phyloP scores from a whole-genome alignment of 2,888 invertebrate genomes.

The Lasiommata megera region DNA sequence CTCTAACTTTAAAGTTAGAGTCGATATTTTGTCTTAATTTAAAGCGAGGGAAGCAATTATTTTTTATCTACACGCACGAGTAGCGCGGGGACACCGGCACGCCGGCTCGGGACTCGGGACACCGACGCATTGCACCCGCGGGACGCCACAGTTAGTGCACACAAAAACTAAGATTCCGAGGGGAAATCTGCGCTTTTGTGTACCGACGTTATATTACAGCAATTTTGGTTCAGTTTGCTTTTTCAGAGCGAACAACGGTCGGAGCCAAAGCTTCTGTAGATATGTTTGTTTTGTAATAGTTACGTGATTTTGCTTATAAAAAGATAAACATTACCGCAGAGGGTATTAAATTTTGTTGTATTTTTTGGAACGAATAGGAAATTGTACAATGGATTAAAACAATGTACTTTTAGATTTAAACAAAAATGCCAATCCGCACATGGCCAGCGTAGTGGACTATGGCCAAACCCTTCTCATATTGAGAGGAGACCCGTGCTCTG shows the following conservation, averaged over 20 bases:
- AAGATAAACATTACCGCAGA: too few relatives aligned
- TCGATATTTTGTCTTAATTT: slow-evolving; percentile 43
- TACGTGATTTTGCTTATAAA: too few relatives aligned
- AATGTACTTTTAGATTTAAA: too few relatives aligned
- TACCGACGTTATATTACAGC: slow-evolving; percentile 13
- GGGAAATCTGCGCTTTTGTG: slow-evolving; percentile 48
- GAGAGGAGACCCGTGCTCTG: too few relatives aligned
- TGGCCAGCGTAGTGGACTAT: too few relatives aligned
- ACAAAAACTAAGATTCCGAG: slow-evolving; percentile 59
- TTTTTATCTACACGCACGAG: slow-evolving; percentile 78
- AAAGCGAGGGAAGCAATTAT: slow-evolving; percentile 73
- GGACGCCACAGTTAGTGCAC: slow-evolving; percentile 44
- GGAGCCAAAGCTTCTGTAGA: neutral
- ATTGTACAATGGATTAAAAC: too few relatives aligned
- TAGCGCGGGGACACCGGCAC: slow-evolving; percentile 37
- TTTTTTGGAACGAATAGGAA: too few relatives aligned
- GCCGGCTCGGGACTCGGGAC: slow-evolving; percentile 37
- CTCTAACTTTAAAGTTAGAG: neutral
- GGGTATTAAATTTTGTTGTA: too few relatives aligned
- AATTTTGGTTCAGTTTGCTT: neutral
- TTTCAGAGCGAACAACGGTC: neutral
- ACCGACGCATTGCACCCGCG: slow-evolving; percentile 76
- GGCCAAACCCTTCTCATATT: too few relatives aligned
- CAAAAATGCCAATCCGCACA: too few relatives aligned
- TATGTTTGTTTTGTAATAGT: neutral